Conservation (phyloP, 1,140 invertebrate species). For the Acromyrmex echinatior region DNA sequence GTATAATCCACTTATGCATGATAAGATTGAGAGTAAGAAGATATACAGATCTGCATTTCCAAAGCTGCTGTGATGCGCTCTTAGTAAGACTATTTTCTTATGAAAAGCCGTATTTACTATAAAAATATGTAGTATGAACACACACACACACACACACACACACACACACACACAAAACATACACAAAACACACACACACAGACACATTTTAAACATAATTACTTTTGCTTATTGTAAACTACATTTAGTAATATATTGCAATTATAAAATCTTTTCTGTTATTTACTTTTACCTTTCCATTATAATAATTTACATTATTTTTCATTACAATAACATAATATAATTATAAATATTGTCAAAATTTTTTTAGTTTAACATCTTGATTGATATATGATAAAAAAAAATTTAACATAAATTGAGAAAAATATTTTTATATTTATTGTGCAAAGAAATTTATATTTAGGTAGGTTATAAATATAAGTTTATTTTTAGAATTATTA, state of each 20-base stretch:
- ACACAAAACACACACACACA: no score
- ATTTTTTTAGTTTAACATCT: constrained; percentile 28
- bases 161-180: no score
- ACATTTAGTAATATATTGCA: constrained; percentile 78
- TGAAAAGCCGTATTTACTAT: constrained; percentile 69
- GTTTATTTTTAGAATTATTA: neutral
- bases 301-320: constrained; percentile 27
- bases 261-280: constrained; percentile 66
- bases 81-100: constrained; percentile 82
- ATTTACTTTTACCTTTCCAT: constrained; percentile 63
- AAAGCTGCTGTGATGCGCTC: constrained; percentile 81
- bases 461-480: neutral
- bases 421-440: constrained; percentile 24
- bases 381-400: constrained; percentile 14
- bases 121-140: constrained; percentile 71
- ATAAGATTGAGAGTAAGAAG: constrained; percentile 72
- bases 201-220: constrained; percentile 68
- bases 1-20: constrained; percentile 60
- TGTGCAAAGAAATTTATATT: constrained; percentile 6
- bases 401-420: neutral
- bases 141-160: no score
- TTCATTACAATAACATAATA: constrained; percentile 24
- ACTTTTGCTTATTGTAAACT: constrained; percentile 78
- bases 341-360: constrained; percentile 21
- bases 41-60: constrained; percentile 80